Evolutionary conservation across 2,888 invertebrate genomes (phyloP), one percentile per base, ranked within the genome.

Genomic region (Pollenia amentaria): DNA sequence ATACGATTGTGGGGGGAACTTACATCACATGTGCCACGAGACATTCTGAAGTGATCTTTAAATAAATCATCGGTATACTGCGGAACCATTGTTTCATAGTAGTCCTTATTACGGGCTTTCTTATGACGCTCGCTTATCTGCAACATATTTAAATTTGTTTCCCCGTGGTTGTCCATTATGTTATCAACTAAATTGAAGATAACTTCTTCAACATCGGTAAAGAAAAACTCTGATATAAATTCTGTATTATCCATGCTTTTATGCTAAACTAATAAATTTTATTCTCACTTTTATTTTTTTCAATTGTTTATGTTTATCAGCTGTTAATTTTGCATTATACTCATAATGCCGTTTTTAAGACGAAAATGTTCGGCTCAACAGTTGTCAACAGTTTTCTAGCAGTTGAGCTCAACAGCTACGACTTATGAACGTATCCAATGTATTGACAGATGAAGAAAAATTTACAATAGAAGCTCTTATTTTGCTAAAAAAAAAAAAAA

Each of bases 71-170:
- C 1, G 16, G 18, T 18, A 44, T 64, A 44, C 42, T 64, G 42
- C 16, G 42, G 42, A 64, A 44, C 64, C 44, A 64, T 44, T 64
- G 18, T 44, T 64, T 64, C 64, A 21, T 62, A 62, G 40, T 62
- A 62, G 60, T 40, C 16, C 16, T 64, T 64, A 64, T 42, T 64
- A 10, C 42, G 42, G 18, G 64, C 16, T 44, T 64, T 12, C 7
- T 64, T 64, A 18, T 38, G 42, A 16, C 16, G 64, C 42, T 44
- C 42, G 1, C n/a, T 18, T 6, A 11, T 42, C 3, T 64, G 10
- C 12, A 64, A 64, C 42, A 44, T 42, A 18, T 64, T 42, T 44
- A 44, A 44, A 42, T 42, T 12, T 12, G 12, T 64, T 64, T 64
- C n/a, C 16, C 51, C 51, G 42, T 42, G 1, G 51, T 51, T 51